Percentiles rank a stretch among this genome's conserved stretches.
Conservation (phyloP, 2,888 invertebrate species). For the Andrena marginata region DNA sequence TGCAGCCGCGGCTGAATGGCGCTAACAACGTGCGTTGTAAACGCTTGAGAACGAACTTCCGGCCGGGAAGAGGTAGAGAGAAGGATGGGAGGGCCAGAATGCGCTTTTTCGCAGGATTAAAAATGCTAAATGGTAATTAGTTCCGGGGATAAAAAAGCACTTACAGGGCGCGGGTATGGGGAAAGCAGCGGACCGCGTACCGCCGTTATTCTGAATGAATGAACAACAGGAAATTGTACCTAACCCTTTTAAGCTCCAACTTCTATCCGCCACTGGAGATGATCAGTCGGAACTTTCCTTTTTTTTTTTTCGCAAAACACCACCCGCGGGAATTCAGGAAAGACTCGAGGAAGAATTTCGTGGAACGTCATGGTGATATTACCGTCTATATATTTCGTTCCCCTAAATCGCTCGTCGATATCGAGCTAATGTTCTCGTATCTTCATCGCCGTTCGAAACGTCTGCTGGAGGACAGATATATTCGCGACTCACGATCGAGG, state of each 20-base stretch:
- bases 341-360: slow-evolving; percentile 22
- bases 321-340: slow-evolving; percentile 47
- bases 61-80: slow-evolving; percentile 48
- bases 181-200: slow-evolving; percentile 70
- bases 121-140: slow-evolving; percentile 84
- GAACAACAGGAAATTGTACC: slow-evolving; percentile 81
- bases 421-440: slow-evolving; percentile 8
- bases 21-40: slow-evolving; percentile 73
- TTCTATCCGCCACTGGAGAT: slow-evolving; percentile 65
- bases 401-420: slow-evolving; percentile 22
- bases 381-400: background rate
- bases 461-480: slow-evolving; percentile 4
- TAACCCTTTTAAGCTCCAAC: slow-evolving; percentile 76
- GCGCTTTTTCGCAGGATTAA: slow-evolving; percentile 80
- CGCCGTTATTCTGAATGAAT: slow-evolving; percentile 82
- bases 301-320: slow-evolving; percentile 23
- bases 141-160: slow-evolving; percentile 80
- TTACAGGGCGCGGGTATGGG: slow-evolving; percentile 73
- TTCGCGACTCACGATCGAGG: background rate
- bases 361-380: slow-evolving; percentile 9
- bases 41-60: slow-evolving; percentile 69
- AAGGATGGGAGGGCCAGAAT: slow-evolving; percentile 58
- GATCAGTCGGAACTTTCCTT: slow-evolving; percentile 56
- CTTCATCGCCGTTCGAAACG: background rate
- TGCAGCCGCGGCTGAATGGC: slow-evolving; percentile 65